Conservation (phyloP, 2,113 vertebrate genomes). For the Ceyx melanurus region DNA sequence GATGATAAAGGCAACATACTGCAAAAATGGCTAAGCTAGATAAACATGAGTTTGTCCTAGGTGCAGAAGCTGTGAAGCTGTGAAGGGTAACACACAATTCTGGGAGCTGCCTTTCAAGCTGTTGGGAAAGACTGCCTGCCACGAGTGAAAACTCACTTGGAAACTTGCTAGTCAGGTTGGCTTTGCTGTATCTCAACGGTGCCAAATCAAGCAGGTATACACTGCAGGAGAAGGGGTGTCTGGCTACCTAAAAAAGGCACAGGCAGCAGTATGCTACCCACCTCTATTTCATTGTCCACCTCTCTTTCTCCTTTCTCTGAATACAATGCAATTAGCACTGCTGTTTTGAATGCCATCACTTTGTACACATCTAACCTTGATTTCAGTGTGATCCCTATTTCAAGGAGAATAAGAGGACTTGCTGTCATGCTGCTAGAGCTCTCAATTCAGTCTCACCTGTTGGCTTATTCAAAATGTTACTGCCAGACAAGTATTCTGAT, state of each 20-base stretch:
- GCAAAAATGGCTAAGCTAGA: not conserved
- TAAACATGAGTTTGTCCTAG: not conserved
- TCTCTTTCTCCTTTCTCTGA: not conserved
- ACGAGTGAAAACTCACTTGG: not conserved
- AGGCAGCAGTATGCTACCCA: accelerated
- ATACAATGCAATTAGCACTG: not conserved
- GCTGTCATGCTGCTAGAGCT: not conserved
- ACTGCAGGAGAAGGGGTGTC: not conserved
- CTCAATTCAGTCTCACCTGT: not conserved
- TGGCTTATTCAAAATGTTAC: not conserved
- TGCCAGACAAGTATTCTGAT: not conserved
- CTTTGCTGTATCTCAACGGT: accelerated
- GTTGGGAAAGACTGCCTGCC: not conserved
- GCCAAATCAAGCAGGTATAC: not conserved
- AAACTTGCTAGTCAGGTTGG: not conserved
- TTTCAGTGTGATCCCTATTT: not conserved
- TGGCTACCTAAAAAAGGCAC: not conserved
- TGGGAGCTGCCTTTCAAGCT: not conserved
- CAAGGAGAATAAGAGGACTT: not conserved
- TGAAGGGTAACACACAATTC: accelerated
- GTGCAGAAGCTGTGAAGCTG: not conserved
- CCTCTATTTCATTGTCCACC: not conserved
- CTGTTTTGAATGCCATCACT: not conserved
- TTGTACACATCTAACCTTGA: too few relatives aligned
- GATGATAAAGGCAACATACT: not conserved